phyloP scores from a whole-genome alignment of 2,113 vertebrate species.

The Stomatorhinus ivindoensis region DNA sequence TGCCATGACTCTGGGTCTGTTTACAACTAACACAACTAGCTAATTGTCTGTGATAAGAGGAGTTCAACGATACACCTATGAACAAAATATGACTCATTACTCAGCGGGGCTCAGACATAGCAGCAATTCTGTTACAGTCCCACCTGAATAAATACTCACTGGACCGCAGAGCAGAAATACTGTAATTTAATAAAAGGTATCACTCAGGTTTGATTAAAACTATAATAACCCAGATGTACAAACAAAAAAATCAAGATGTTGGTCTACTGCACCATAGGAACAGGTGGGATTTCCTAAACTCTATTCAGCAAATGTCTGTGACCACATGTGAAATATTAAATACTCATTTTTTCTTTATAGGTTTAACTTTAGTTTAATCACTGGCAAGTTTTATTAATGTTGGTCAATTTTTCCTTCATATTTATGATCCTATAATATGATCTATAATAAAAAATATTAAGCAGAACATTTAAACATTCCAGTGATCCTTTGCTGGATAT shows the following conservation, averaged over 20 bases:
- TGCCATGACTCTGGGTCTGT: background rate
- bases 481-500: background rate
- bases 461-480: background rate
- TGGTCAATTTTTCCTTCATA: background rate
- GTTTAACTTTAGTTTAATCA: background rate
- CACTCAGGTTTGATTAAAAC: background rate
- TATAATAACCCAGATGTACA: conserved; percentile 10
- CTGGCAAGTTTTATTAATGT: background rate
- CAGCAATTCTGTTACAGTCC: background rate
- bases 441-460: background rate
- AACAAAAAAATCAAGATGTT: background rate
- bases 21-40: background rate
- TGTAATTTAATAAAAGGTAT: conserved; percentile 13
- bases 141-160: background rate
- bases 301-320: background rate
- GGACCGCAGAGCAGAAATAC: background rate
- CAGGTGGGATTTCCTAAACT: background rate
- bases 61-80: background rate
- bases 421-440: background rate
- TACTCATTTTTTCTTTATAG: background rate
- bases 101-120: background rate
- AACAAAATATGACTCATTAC: background rate
- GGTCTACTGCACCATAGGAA: background rate
- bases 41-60: background rate
- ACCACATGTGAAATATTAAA: background rate